Evolutionary conservation across 2,797 vertebrate species (phyloP).

Genomic region (Melanotaenia parkinsoni): DNA sequence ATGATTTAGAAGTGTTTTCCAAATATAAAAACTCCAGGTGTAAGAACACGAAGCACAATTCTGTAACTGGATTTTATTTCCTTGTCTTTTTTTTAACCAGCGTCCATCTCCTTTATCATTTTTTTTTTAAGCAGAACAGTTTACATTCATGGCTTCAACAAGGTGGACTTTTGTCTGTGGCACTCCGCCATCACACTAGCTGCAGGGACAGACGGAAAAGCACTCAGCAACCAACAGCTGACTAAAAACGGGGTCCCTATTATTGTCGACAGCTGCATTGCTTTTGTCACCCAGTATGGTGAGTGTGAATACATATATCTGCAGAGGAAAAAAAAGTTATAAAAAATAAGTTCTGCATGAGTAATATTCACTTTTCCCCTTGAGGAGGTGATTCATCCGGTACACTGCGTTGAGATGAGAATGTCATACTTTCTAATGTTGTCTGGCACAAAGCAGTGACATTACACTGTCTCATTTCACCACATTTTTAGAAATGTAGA

Average conservation of each 20-base stretch:
- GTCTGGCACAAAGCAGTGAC: slow-evolving; percentile 7
- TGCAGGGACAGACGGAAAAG: slow-evolving; percentile 91
- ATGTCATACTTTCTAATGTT: slow-evolving; percentile 33
- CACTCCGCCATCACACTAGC: slow-evolving; percentile 92
- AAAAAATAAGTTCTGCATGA: slow-evolving; percentile 11
- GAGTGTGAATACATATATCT: slow-evolving; percentile 55
- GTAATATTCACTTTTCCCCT: slow-evolving; percentile 30
- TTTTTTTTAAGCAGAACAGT: slow-evolving; percentile 84
- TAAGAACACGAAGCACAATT: neutral
- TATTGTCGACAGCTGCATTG: slow-evolving; percentile 95
- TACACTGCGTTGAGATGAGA: slow-evolving; percentile 20
- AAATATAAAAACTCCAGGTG: slow-evolving; percentile 28
- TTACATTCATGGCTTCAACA: slow-evolving; percentile 92
- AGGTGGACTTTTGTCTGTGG: slow-evolving; percentile 93
- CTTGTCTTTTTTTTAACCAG: neutral
- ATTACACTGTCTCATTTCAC: slow-evolving; percentile 13
- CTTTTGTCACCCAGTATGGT: slow-evolving; percentile 98
- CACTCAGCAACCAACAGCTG: slow-evolving; percentile 94
- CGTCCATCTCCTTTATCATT: neutral
- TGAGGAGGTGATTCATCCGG: slow-evolving; percentile 46
- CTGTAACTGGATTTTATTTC: slow-evolving; percentile 5
- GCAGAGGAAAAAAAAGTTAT: neutral
- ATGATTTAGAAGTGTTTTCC: slow-evolving; percentile 40
- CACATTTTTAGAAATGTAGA: slow-evolving; percentile 13
- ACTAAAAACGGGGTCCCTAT: slow-evolving; percentile 95